Percentiles rank a stretch among this genome's conserved stretches.
Evolutionary conservation across 2,113 vertebrate species (phyloP).

Genomic region (Jaculus jaculus): DNA sequence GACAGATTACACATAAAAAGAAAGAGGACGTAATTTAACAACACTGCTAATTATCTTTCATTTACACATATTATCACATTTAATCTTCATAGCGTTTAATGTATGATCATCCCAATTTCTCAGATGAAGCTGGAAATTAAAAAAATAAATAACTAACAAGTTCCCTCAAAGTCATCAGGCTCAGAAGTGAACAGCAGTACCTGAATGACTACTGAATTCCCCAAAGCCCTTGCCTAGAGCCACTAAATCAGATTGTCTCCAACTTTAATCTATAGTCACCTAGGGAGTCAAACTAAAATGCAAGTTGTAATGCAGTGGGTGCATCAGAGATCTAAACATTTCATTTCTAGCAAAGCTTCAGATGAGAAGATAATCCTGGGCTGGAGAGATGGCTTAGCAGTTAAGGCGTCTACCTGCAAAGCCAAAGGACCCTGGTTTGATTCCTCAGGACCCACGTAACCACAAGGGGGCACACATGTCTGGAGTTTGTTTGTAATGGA

Average conservation of each 20-base stretch:
- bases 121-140: neutral
- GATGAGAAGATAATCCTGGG: too few relatives aligned
- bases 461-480: too few relatives aligned
- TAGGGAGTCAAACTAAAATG: neutral
- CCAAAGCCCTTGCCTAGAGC: neutral
- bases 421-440: too few relatives aligned
- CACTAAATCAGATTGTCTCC: neutral
- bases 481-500: too few relatives aligned
- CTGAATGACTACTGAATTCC: neutral
- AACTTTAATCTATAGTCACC: neutral
- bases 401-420: too few relatives aligned
- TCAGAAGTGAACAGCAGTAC: neutral
- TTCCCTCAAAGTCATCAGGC: neutral
- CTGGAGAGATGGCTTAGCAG: too few relatives aligned
- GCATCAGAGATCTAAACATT: neutral
- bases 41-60: conserved; percentile 34
- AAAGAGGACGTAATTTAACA: conserved; percentile 45
- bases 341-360: neutral
- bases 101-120: conserved; percentile 29
- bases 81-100: conserved; percentile 23
- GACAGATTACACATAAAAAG: conserved; percentile 50
- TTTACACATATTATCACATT: conserved; percentile 48
- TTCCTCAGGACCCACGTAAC: too few relatives aligned
- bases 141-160: neutral
- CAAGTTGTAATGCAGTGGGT: neutral